phyloP scores from a whole-genome alignment of 2,113 vertebrate species.

The Rynchops niger region DNA sequence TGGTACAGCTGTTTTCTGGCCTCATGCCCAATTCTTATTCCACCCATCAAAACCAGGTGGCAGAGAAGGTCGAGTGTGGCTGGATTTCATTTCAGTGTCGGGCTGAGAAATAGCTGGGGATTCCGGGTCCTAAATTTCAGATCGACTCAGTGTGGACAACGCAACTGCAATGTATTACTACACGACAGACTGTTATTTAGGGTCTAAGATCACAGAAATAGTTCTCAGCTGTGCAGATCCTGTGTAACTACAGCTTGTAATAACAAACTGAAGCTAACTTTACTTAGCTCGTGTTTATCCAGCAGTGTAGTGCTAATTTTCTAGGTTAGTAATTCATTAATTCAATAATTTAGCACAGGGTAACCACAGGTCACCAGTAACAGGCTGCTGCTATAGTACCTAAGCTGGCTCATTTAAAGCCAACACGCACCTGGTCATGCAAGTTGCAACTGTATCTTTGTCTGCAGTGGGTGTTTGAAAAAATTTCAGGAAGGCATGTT shows the following conservation, averaged over 20 bases:
- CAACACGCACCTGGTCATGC: neutral
- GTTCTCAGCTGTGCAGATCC: neutral
- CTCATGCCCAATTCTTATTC: neutral
- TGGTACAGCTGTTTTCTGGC: neutral
- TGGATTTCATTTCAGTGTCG: neutral
- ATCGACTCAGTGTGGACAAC: neutral
- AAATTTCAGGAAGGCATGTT: neutral
- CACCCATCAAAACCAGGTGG: neutral
- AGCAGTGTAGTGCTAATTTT: neutral
- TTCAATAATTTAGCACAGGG: neutral
- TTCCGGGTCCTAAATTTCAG: neutral
- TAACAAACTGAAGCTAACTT: neutral
- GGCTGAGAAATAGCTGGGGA: neutral
- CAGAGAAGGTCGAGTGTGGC: neutral
- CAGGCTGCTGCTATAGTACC: neutral
- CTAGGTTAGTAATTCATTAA: neutral
- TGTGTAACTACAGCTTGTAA: neutral
- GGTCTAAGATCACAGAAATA: neutral
- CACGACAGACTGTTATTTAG: neutral
- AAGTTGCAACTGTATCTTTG: neutral
- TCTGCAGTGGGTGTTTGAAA: neutral
- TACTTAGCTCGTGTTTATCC: neutral
- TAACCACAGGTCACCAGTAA: neutral
- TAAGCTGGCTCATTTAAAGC: neutral
- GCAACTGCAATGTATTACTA: neutral